Conservation (phyloP, 2,113 vertebrate genomes). For the Petrocephalus zakoni region DNA sequence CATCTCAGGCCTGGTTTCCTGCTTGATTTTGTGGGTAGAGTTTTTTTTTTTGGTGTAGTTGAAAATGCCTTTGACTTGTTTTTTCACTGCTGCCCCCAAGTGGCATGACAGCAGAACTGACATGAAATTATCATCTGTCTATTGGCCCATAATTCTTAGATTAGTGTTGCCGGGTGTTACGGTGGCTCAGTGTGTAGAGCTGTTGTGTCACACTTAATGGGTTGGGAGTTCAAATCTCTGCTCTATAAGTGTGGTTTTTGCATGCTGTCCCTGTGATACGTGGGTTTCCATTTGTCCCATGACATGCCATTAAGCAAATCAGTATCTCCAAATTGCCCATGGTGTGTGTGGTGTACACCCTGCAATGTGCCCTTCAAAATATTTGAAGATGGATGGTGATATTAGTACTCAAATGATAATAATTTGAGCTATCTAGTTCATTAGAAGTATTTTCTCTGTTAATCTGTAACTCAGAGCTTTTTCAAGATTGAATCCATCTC, state of each 20-base stretch:
- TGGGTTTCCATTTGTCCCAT: neutral
- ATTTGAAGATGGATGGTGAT: neutral
- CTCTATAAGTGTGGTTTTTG: neutral
- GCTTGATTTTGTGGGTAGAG: neutral
- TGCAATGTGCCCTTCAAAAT: neutral
- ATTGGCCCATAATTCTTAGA: neutral
- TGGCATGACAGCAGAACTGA: neutral
- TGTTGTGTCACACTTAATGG: neutral
- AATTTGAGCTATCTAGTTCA: neutral
- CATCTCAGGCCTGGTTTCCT: neutral
- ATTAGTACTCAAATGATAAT: neutral
- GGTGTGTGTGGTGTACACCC: neutral
- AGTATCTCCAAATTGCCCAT: no score
- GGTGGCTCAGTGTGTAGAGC: neutral
- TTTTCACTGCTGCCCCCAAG: neutral
- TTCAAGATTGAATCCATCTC: neutral
- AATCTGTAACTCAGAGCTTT: neutral
- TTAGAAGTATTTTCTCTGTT: neutral
- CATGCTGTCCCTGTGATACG: neutral
- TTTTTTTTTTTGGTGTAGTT: neutral
- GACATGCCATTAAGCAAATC: neutral
- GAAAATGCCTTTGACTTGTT: neutral
- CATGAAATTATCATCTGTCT: neutral
- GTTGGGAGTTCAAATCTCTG: neutral
- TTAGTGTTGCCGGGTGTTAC: neutral